phyloP scores from a whole-genome alignment of 2,113 vertebrate species.

The Sylvilagus bachmani region DNA sequence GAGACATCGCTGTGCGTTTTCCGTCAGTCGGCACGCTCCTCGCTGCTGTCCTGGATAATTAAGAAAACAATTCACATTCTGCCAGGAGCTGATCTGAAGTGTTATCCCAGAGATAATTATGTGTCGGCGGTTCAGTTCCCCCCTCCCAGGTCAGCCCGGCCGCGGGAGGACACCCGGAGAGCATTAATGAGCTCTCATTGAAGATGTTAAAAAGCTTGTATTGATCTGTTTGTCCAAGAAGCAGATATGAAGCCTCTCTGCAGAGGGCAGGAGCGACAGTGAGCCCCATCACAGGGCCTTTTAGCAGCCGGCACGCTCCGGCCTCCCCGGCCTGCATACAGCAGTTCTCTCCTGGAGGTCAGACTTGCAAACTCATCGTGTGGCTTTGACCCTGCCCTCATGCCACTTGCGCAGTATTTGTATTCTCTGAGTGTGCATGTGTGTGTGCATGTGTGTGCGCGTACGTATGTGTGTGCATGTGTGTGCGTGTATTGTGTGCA shows the following conservation, averaged over 20 bases:
- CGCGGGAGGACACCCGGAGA: slow-evolving; percentile 93
- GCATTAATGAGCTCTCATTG: slow-evolving; percentile 97
- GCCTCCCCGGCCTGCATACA: slow-evolving; percentile 91
- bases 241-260: slow-evolving; percentile 96
- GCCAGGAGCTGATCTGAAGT: slow-evolving; percentile 87
- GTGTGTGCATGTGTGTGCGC: background rate
- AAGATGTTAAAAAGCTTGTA: slow-evolving; percentile 96
- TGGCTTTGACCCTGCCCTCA: background rate
- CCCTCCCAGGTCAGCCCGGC: slow-evolving; percentile 93
- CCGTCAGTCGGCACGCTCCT: slow-evolving; percentile 90
- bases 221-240: slow-evolving; percentile 99
- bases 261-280: slow-evolving; percentile 93
- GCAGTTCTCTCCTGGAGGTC: slow-evolving; percentile 92
- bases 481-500: background rate
- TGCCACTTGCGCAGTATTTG: background rate
- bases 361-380: slow-evolving; percentile 86
- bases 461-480: background rate
- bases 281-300: slow-evolving; percentile 96
- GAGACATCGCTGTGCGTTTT: slow-evolving; percentile 89
- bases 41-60: slow-evolving; percentile 90
- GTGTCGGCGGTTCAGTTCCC: slow-evolving; percentile 91
- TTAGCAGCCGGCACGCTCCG: slow-evolving; percentile 91
- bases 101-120: slow-evolving; percentile 91
- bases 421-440: background rate
- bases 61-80: slow-evolving; percentile 90